Conservation (phyloP, 1,140 invertebrate species). For the Cyphomyrmex costatus region DNA sequence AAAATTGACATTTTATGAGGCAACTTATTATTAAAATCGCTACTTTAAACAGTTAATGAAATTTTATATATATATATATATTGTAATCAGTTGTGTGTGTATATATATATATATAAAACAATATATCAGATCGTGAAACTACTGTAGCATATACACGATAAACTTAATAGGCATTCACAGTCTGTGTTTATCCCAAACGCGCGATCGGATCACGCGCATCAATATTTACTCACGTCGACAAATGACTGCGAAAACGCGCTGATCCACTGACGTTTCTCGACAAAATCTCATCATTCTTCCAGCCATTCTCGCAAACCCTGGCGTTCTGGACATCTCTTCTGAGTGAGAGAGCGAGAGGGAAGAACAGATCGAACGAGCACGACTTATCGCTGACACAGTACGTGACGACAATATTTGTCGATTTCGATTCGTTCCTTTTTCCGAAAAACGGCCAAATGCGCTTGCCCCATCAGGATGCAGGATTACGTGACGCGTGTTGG, state of each 20-base stretch:
- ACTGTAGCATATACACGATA: neutral
- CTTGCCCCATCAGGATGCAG: constrained; percentile 35
- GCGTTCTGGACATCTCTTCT: neutral
- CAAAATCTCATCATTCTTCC: constrained; percentile 56
- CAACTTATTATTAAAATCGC: neutral
- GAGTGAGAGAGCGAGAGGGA: neutral
- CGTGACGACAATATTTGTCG: constrained; percentile 67
- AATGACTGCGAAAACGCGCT: constrained; percentile 51
- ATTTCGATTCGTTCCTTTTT: constrained; percentile 58
- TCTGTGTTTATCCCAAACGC: constrained; percentile 32
- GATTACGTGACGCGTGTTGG: constrained; percentile 54
- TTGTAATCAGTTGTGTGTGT: too few species aligned
- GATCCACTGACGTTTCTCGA: constrained; percentile 53
- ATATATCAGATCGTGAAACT: constrained; percentile 5
- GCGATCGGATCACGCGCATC: constrained; percentile 63
- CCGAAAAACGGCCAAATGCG: constrained; percentile 34
- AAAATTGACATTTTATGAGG: neutral
- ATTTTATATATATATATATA: neutral
- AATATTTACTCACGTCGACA: constrained; percentile 70
- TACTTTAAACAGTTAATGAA: neutral
- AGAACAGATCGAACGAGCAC: constrained; percentile 21
- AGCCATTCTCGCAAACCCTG: neutral
- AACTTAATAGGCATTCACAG: constrained; percentile 21
- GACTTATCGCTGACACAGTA: constrained; percentile 53
- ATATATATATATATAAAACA: neutral